phyloP scores from a whole-genome alignment of 1,140 invertebrate species.

The Gyrodactylus bullatarudis region DNA sequence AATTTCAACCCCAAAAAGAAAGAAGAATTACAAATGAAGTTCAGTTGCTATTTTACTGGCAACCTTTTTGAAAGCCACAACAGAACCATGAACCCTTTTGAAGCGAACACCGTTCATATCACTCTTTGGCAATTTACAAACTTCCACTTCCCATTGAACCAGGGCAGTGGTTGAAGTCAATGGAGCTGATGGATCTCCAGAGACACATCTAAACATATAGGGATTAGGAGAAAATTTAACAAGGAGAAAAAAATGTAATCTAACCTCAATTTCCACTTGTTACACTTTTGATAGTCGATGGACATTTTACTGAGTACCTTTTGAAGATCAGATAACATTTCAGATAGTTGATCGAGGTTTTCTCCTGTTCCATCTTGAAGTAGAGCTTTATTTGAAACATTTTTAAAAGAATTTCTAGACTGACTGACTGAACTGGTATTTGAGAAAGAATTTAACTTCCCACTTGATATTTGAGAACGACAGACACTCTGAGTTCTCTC shows the following conservation, averaged over 20 bases:
- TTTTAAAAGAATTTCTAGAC: neutral
- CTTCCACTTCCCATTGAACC: slow-evolving; percentile 99
- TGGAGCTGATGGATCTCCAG: neutral
- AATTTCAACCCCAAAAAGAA: too few species aligned
- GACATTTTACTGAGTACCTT: neutral
- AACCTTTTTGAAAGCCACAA: slow-evolving; percentile 99
- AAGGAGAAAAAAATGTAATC: too few species aligned
- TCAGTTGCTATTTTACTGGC: slow-evolving; percentile 99
- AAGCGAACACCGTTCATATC: slow-evolving; percentile 93
- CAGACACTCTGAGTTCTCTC: neutral
- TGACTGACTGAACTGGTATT: neutral
- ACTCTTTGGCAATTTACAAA: slow-evolving; percentile 82
- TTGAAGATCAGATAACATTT: neutral
- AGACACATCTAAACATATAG: too few species aligned
- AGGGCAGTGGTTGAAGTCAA: slow-evolving; percentile 61
- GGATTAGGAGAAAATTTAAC: too few species aligned
- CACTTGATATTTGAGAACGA: neutral
- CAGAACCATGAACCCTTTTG: slow-evolving; percentile 93
- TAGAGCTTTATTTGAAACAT: neutral
- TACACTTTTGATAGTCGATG: neutral
- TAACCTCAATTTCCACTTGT: neutral
- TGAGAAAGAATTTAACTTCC: neutral
- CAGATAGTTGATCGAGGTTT: neutral
- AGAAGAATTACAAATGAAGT: slow-evolving; percentile 68
- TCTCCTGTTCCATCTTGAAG: neutral